A percentile compares a stretch with the other conserved stretches of the same genome.
phyloP scores from a whole-genome alignment of 2,113 vertebrate species.

The Poeciliopsis turrubarensis region DNA sequence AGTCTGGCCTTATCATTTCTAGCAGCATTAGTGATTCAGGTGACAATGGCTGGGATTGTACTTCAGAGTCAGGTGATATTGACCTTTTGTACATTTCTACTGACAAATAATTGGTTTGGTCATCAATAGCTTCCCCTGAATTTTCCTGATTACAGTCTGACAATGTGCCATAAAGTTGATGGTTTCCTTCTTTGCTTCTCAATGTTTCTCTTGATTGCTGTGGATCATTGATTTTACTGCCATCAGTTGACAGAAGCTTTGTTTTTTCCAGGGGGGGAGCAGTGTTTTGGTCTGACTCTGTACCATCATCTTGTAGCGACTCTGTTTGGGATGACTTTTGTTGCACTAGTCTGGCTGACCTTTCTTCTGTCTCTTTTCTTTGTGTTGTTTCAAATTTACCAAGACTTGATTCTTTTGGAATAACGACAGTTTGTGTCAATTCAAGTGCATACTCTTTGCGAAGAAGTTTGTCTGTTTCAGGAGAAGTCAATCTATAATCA shows the following conservation, averaged over 20 bases:
- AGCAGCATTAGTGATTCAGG: constrained; percentile 14
- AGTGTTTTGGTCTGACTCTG: background rate
- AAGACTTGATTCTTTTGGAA: background rate
- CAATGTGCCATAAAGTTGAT: constrained; percentile 10
- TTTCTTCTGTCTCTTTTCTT: background rate
- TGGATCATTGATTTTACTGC: constrained; percentile 54
- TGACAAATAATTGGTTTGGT: background rate
- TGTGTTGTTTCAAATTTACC: too few relatives aligned
- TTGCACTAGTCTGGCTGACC: background rate
- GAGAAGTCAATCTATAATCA: background rate
- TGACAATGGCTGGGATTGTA: constrained; percentile 33
- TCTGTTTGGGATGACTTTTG: too few relatives aligned
- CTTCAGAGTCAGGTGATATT: constrained; percentile 49
- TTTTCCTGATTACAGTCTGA: background rate
- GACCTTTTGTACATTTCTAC: constrained; percentile 7
- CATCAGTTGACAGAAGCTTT: background rate
- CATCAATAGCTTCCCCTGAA: background rate
- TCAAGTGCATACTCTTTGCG: background rate
- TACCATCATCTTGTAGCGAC: too few relatives aligned
- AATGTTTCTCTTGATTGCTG: constrained; percentile 68
- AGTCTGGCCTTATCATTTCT: constrained; percentile 19
- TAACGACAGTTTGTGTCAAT: background rate
- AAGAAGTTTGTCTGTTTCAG: background rate
- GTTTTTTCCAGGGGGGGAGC: background rate
- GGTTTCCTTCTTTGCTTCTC: constrained; percentile 20